phyloP scores from a whole-genome alignment of 2,113 vertebrate genomes.

The Heliornis fulica region DNA sequence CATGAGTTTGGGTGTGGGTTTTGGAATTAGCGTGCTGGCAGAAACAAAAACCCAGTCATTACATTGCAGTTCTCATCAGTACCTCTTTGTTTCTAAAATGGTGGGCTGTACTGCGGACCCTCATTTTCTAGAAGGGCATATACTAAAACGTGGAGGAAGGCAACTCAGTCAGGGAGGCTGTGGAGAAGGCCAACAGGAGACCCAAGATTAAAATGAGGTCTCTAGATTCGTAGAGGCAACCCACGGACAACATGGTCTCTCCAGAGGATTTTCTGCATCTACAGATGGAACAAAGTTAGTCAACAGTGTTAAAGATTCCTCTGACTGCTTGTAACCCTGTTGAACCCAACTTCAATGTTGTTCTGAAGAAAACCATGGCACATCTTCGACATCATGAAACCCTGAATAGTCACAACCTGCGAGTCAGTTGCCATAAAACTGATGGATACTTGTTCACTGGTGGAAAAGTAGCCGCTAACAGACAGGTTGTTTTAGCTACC shows the following conservation, averaged over 20 bases:
- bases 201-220: background rate
- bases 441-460: rapidly evolving
- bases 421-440: background rate
- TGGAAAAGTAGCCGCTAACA: background rate
- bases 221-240: background rate
- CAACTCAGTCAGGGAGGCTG: background rate
- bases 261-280: background rate
- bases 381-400: background rate
- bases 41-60: conserved; percentile 8
- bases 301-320: background rate
- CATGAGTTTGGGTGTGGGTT: conserved; percentile 1
- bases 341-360: background rate
- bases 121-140: background rate
- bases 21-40: background rate
- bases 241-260: background rate
- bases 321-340: background rate
- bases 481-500: background rate
- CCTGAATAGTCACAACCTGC: background rate
- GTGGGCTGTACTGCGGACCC: background rate
- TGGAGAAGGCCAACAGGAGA: background rate
- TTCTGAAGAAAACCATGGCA: background rate
- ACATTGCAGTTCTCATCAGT: background rate
- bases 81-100: background rate
- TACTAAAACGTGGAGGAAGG: background rate
- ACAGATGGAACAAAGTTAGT: background rate